Evolutionary conservation across 2,113 vertebrate species (phyloP).

Genomic region (Indicator indicator): DNA sequence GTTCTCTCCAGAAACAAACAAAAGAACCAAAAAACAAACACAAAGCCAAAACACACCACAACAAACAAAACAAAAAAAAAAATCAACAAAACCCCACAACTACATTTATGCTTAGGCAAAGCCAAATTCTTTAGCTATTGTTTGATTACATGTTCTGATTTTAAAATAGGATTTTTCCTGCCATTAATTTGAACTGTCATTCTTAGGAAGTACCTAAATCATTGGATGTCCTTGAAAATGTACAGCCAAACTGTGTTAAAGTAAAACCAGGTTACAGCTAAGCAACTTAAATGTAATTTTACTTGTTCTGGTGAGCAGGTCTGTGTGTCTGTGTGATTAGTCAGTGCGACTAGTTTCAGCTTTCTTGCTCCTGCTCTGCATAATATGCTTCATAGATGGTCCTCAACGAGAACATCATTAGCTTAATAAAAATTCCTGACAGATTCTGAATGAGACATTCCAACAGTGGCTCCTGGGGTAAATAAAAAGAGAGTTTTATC

Average conservation of each 20-base stretch:
- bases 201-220: not conserved
- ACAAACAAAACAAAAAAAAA: too few relatives aligned
- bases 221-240: not conserved
- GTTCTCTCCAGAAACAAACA: not conserved
- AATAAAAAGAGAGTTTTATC: slow-evolving; percentile 34
- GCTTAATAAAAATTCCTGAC: slow-evolving; percentile 1
- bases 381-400: fast-evolving
- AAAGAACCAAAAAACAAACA: too few relatives aligned
- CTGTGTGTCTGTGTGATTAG: not conserved
- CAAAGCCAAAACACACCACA: too few relatives aligned
- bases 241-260: not conserved
- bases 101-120: not conserved
- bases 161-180: not conserved
- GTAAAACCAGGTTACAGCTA: not conserved
- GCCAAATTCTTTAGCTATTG: not conserved
- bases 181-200: not conserved
- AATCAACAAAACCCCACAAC: too few relatives aligned
- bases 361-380: not conserved
- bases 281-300: not conserved
- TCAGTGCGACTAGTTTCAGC: not conserved
- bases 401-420: not conserved
- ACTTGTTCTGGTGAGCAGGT: not conserved
- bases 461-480: slow-evolving; percentile 11
- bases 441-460: not conserved
- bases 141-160: not conserved